Evolutionary conservation across 2,797 vertebrate genomes (phyloP).

Genomic region (Spondyliosoma cantharus): DNA sequence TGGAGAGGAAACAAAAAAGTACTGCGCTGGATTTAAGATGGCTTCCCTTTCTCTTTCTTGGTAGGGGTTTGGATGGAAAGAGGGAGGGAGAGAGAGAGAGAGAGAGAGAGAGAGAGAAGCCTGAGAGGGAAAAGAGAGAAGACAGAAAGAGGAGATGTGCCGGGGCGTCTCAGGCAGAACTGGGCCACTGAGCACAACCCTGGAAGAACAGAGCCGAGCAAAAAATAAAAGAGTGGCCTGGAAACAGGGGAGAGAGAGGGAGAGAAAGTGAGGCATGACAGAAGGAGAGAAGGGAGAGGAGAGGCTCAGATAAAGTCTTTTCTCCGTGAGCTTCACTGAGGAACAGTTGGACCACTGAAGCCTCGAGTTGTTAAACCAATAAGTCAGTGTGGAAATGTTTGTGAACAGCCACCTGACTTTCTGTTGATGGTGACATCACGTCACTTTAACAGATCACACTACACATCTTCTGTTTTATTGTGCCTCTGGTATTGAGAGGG

Average conservation of each 20-base stretch:
- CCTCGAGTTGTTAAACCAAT: slow-evolving; percentile 49
- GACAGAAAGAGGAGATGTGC: slow-evolving; percentile 60
- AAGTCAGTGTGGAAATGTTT: slow-evolving; percentile 51
- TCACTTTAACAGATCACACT: background rate
- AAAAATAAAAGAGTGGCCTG: slow-evolving; percentile 67
- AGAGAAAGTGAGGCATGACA: slow-evolving; percentile 52
- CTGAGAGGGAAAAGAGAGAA: slow-evolving; percentile 34
- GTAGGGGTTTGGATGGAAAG: slow-evolving; percentile 24
- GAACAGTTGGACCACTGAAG: slow-evolving; percentile 59
- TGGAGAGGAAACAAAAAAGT: slow-evolving; percentile 37
- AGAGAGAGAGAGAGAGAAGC: slow-evolving; percentile 8
- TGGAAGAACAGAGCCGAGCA: slow-evolving; percentile 61
- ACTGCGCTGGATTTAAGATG: slow-evolving; percentile 55
- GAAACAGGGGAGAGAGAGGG: slow-evolving; percentile 54
- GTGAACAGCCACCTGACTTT: slow-evolving; percentile 31
- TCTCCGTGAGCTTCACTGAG: slow-evolving; percentile 50
- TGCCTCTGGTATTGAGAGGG: background rate
- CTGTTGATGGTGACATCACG: slow-evolving; percentile 15
- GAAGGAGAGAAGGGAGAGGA: slow-evolving; percentile 61
- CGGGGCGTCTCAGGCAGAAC: slow-evolving; percentile 70
- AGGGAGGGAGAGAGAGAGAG: slow-evolving; percentile 17
- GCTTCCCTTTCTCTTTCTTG: slow-evolving; percentile 47
- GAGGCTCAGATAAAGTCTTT: slow-evolving; percentile 51
- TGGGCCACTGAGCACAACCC: slow-evolving; percentile 77
- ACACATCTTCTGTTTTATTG: background rate